phyloP scores from a whole-genome alignment of 2,797 vertebrate genomes.

The Carduelis carduelis region DNA sequence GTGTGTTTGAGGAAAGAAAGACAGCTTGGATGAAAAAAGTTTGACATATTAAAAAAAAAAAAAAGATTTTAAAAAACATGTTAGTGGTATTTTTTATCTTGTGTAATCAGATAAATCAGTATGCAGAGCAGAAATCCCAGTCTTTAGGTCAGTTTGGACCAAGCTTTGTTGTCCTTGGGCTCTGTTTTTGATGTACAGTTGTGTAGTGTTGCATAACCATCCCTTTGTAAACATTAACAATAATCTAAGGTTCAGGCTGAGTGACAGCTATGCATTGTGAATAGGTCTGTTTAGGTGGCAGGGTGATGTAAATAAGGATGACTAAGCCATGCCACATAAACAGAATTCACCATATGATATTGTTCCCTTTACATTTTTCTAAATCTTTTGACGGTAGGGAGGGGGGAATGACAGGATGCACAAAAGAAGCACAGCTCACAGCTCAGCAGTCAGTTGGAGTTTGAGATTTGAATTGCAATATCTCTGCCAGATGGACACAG shows the following conservation, averaged over 20 bases:
- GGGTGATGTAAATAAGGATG: constrained; percentile 57
- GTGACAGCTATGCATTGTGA: background rate
- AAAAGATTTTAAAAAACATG: background rate
- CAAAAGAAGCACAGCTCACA: constrained; percentile 19
- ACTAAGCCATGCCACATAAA: constrained; percentile 46
- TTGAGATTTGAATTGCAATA: constrained; percentile 48
- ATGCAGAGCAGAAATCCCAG: background rate
- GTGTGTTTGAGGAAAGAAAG: background rate
- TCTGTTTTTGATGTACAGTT: background rate
- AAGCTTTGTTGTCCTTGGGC: background rate
- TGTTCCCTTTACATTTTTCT: constrained; percentile 42
- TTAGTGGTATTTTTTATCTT: background rate
- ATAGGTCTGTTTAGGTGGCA: constrained; percentile 33
- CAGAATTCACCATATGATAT: constrained; percentile 40
- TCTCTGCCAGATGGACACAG: constrained; percentile 56
- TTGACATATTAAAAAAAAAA: background rate
- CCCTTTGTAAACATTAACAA: background rate
- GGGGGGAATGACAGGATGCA: background rate
- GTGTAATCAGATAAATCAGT: background rate
- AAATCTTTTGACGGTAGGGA: constrained; percentile 44
- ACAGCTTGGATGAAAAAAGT: background rate
- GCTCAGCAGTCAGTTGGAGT: constrained; percentile 35
- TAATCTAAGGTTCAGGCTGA: constrained; percentile 4
- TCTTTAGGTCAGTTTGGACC: background rate
- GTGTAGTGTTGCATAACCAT: background rate